phyloP scores from a whole-genome alignment of 2,113 vertebrate species.

The Tamias sibiricus region DNA sequence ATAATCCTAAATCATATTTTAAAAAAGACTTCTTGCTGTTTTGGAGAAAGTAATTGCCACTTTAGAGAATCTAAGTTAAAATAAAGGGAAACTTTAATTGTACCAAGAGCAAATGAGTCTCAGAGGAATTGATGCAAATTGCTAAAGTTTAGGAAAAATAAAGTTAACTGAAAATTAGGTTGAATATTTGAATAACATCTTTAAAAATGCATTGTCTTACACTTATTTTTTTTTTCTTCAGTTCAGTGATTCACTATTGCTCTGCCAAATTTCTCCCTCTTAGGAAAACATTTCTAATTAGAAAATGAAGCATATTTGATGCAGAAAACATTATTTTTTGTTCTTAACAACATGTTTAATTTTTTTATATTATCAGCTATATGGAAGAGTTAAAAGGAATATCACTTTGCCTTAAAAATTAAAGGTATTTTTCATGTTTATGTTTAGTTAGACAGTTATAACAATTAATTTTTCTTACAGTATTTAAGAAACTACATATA shows the following conservation, averaged over 20 bases:
- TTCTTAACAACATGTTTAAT: not conserved
- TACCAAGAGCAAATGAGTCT: not conserved
- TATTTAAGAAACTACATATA: constrained; percentile 39
- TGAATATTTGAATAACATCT: constrained; percentile 44
- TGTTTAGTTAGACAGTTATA: not conserved
- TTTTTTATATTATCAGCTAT: not conserved
- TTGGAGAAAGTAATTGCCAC: not conserved
- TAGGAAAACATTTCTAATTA: constrained; percentile 33
- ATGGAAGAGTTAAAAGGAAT: not conserved
- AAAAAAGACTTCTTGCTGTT: no score
- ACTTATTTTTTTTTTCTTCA: not conserved
- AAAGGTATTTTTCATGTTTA: not conserved
- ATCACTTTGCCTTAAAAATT: constrained; percentile 16
- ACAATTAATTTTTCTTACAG: not conserved
- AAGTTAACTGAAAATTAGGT: constrained; percentile 44
- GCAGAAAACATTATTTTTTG: not conserved
- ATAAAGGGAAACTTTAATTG: not conserved
- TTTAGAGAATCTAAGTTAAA: constrained; percentile 10
- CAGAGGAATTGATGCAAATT: constrained; percentile 14
- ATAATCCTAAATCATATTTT: no score
- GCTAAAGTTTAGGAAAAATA: not conserved
- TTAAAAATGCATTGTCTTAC: constrained; percentile 37
- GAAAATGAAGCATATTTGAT: constrained; percentile 57
- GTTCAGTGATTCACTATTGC: constrained; percentile 20
- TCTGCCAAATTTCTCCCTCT: constrained; percentile 27